phyloP scores from a whole-genome alignment of 2,888 invertebrate genomes.

The Macrosoma leucophasiata region DNA sequence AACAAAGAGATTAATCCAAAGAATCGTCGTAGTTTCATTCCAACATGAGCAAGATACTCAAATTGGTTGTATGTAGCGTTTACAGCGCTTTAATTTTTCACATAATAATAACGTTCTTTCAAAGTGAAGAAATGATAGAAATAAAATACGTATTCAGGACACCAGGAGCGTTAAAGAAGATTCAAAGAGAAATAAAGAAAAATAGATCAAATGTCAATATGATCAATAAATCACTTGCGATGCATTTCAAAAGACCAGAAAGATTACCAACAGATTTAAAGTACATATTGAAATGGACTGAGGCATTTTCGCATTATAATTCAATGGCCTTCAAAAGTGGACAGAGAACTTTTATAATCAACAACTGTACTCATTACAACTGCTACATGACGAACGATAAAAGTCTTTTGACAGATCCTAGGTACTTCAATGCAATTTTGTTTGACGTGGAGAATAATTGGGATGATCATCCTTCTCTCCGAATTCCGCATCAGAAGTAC shows the following conservation, averaged over 20 bases:
- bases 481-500: constrained; percentile 60
- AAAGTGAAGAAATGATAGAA: constrained; percentile 33
- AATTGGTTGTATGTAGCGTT: constrained; percentile 32
- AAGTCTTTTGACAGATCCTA: constrained; percentile 40
- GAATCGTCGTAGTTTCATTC: background rate
- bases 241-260: constrained; percentile 30
- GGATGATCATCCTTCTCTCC: constrained; percentile 37
- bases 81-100: constrained; percentile 38
- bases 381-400: constrained; percentile 59
- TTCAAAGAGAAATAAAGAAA: constrained; percentile 32
- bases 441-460: constrained; percentile 65
- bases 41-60: constrained; percentile 44
- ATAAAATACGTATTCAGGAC: constrained; percentile 36
- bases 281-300: constrained; percentile 47
- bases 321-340: constrained; percentile 32
- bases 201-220: constrained; percentile 27
- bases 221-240: constrained; percentile 23
- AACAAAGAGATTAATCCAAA: no score
- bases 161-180: constrained; percentile 28
- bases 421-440: constrained; percentile 64
- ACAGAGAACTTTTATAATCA: constrained; percentile 39
- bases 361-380: constrained; percentile 51
- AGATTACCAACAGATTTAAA: constrained; percentile 48
- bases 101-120: constrained; percentile 32
- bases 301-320: constrained; percentile 33